Evolutionary conservation across 2,888 invertebrate genomes (phyloP).

Genomic region (Meiosimyza decipiens): DNA sequence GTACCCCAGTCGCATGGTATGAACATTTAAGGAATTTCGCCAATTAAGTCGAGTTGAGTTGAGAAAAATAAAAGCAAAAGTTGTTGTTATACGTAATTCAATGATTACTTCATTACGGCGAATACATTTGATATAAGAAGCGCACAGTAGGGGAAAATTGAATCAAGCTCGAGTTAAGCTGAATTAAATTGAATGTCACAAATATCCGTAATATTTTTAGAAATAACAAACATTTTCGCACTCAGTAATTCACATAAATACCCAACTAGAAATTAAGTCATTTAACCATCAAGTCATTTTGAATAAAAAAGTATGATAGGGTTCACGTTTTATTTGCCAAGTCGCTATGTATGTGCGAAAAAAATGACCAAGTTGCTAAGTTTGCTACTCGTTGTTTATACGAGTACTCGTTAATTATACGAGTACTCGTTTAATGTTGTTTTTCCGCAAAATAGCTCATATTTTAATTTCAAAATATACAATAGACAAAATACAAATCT

Average conservation of each 20-base stretch:
- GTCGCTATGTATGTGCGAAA: no score
- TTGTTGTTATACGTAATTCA: background rate
- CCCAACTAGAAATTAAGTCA: no score
- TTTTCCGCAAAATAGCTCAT: no score
- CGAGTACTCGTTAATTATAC: no score
- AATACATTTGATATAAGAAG: background rate
- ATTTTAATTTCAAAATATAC: no score
- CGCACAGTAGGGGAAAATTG: background rate
- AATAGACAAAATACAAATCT: no score
- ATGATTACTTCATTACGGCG: conserved; percentile 1
- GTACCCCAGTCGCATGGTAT: background rate
- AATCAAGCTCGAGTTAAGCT: background rate
- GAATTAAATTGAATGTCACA: conserved; percentile 1
- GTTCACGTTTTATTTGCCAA: no score
- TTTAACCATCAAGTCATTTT: no score
- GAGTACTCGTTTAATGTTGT: no score
- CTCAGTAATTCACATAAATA: background rate
- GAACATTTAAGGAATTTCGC: conserved; percentile 20
- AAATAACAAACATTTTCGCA: background rate
- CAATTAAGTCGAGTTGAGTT: conserved; percentile 10
- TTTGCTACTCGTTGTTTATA: no score
- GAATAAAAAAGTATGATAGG: no score
- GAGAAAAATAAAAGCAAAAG: conserved; percentile 5
- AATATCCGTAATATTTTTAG: background rate
- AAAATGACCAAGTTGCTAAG: no score